These are phyloP conservation scores for Alaudala cheleensis DNA, from an alignment of 2,113 vertebrate species.

Conservation along the genomic window DNA sequence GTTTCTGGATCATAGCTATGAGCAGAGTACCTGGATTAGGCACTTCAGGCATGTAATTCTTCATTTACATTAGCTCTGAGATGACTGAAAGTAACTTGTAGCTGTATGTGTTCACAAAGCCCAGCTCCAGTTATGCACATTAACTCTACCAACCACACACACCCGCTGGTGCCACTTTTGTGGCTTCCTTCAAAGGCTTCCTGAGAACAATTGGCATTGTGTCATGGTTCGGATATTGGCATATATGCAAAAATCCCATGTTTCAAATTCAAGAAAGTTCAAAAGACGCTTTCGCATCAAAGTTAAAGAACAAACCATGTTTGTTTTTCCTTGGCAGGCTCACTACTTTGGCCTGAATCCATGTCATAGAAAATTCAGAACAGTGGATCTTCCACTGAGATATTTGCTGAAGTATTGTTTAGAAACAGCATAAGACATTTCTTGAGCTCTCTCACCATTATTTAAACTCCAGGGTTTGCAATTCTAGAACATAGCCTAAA, in stretches of 20 bases:
- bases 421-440: not conserved
- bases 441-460: not conserved
- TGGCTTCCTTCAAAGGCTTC: not conserved
- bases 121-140: not conserved
- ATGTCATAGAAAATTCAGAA: not conserved
- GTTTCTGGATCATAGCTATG: not conserved
- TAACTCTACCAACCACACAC: not conserved
- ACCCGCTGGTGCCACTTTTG: not conserved
- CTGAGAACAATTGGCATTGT: not conserved
- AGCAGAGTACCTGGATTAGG: not conserved
- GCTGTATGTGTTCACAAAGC: not conserved
- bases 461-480: not conserved
- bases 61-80: not conserved
- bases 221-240: not conserved
- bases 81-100: not conserved
- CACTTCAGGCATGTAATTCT: not conserved
- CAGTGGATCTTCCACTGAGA: not conserved
- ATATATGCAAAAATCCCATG: not conserved
- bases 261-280: not conserved
- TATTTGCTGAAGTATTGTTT: not conserved
- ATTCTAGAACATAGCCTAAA: not conserved
- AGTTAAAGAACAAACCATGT: accelerated
- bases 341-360: not conserved
- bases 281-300: not conserved
- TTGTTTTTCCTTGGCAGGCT: not conserved